phyloP scores from a whole-genome alignment of 2,113 vertebrate species.

The Myrmecophaga tridactyla region DNA sequence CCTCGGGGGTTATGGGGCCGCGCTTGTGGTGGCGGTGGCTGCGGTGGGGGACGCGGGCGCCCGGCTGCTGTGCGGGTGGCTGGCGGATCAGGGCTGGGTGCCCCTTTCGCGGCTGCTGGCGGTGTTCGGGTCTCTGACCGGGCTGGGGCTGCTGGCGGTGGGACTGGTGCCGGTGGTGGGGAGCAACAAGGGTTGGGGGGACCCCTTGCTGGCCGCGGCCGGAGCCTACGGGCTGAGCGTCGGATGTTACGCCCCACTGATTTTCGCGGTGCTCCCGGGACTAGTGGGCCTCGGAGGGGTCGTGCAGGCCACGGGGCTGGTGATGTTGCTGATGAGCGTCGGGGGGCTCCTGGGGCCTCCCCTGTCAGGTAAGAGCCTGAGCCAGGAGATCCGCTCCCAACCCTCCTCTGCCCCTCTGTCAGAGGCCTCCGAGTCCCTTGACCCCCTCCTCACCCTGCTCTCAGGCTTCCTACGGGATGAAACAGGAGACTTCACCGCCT shows the following conservation, averaged over 20 bases:
- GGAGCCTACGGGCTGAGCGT: constrained; percentile 81
- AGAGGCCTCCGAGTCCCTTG: neutral
- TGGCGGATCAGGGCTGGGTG: constrained; percentile 84
- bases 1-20: constrained; percentile 82
- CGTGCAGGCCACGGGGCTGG: constrained; percentile 84
- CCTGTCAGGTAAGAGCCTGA: constrained; percentile 82
- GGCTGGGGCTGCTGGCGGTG: constrained; percentile 75
- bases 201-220: constrained; percentile 68
- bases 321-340: constrained; percentile 86
- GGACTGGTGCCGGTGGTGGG: constrained; percentile 76
- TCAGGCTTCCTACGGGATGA: constrained; percentile 75
- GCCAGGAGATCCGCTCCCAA: neutral
- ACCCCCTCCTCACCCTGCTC: too few species aligned
- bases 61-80: constrained; percentile 84
- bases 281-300: constrained; percentile 81
- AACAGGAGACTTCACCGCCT: constrained; percentile 71
- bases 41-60: constrained; percentile 81
- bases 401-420: neutral
- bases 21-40: constrained; percentile 82
- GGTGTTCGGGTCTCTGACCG: constrained; percentile 77
- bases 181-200: constrained; percentile 38
- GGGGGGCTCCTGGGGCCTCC: constrained; percentile 86
- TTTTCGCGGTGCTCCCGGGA: constrained; percentile 84
- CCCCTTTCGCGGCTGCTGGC: constrained; percentile 80
- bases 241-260: constrained; percentile 80